These are phyloP conservation scores for Coregonus suidteri DNA, from an alignment of 2,797 vertebrate species.

Conservation along the genomic window DNA sequence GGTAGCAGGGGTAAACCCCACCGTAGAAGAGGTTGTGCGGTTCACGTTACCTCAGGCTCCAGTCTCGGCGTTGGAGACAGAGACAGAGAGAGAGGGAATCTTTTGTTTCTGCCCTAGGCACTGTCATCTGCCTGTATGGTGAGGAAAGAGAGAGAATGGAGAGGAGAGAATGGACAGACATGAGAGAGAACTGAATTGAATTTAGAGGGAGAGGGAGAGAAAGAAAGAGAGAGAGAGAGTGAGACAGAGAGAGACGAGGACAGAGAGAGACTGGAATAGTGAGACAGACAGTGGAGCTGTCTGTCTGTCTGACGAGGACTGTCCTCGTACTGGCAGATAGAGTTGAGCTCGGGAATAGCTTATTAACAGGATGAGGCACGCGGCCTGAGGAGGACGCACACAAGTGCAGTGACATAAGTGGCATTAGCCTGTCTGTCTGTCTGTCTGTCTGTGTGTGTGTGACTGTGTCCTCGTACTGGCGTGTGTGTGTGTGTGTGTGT, in stretches of 20 bases:
- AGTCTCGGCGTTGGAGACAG: background rate
- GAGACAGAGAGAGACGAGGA: background rate
- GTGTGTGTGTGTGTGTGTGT: background rate
- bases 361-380: too few species aligned
- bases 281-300: too few species aligned
- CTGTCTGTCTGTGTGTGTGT: background rate
- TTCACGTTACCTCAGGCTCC: background rate
- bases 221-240: background rate
- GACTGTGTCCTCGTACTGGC: background rate
- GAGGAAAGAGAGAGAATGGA: constrained; percentile 4
- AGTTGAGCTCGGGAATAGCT: too few species aligned
- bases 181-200: too few species aligned
- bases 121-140: background rate
- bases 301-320: too few species aligned
- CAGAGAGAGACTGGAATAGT: background rate
- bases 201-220: background rate
- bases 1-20: background rate
- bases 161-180: background rate
- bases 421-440: background rate
- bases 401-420: constrained; percentile 1
- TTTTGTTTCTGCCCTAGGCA: background rate
- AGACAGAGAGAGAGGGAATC: background rate
- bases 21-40: too few species aligned
- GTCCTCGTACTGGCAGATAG: too few species aligned
- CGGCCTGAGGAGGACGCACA: too few species aligned